These are phyloP conservation scores for Cherax quadricarinatus DNA, from an alignment of 1,140 invertebrate species.

Conservation along the genomic window DNA sequence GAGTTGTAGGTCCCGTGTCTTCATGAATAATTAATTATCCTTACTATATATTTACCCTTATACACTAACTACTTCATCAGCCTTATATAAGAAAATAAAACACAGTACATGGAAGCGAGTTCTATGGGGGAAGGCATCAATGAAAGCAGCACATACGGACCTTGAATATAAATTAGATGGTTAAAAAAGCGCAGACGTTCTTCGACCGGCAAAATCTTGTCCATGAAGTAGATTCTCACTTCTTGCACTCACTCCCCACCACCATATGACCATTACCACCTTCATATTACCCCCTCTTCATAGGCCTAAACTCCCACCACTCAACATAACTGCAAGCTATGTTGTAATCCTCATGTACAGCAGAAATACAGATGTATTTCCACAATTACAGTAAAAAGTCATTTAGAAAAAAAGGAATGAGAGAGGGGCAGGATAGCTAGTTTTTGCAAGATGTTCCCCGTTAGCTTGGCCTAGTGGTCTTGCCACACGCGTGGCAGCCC, in stretches of 20 bases:
- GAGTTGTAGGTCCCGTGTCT: conserved; percentile 61
- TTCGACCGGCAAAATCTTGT: conserved; percentile 55
- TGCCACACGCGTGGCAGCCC: conserved; percentile 57
- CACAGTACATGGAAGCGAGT: not conserved
- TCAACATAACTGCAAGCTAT: not conserved
- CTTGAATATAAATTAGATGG: conserved; percentile 52
- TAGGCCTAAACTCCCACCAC: conserved; percentile 12
- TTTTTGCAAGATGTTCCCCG: conserved; percentile 71
- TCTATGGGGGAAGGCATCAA: conserved; percentile 8
- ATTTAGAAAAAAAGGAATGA: conserved; percentile 39
- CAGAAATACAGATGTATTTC: not conserved
- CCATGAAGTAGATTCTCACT: conserved; percentile 44
- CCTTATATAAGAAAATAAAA: not conserved
- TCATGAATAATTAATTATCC: conserved; percentile 67
- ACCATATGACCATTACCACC: conserved; percentile 33
- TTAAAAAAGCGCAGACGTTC: conserved; percentile 58
- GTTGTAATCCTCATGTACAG: not conserved
- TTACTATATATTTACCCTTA: conserved; percentile 27
- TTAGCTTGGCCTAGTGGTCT: conserved; percentile 69
- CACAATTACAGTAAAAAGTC: not conserved
- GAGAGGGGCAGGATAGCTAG: conserved; percentile 62
- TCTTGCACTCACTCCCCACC: conserved; percentile 38
- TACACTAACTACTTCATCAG: not conserved
- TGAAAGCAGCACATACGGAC: conserved; percentile 46
- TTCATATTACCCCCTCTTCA: not conserved